phyloP scores from a whole-genome alignment of 2,888 invertebrate species.

The Leptura quadrifasciata region DNA sequence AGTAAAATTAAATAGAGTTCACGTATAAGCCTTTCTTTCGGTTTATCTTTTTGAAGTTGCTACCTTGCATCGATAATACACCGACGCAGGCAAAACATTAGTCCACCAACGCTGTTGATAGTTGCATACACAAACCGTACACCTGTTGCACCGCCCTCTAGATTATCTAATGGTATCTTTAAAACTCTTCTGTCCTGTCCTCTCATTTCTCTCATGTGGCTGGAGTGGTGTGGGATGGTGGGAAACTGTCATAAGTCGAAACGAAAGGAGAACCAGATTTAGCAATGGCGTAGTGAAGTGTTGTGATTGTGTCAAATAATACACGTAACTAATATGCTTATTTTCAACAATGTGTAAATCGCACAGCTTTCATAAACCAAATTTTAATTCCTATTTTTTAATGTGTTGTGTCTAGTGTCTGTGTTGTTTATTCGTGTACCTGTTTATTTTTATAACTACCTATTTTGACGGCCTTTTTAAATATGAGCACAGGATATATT shows the following conservation, averaged over 20 bases:
- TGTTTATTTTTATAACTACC: not conserved
- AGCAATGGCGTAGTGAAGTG: not conserved
- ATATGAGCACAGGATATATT: constrained; percentile 51
- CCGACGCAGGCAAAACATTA: not conserved
- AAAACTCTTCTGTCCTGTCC: not conserved
- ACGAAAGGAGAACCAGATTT: constrained; percentile 7
- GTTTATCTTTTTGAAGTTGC: too few species aligned
- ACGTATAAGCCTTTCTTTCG: too few species aligned
- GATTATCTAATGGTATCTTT: constrained; percentile 3
- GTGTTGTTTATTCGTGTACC: constrained; percentile 12
- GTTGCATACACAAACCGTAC: not conserved
- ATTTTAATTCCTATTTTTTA: constrained; percentile 8
- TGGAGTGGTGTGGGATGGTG: not conserved
- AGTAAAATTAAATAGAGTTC: too few species aligned
- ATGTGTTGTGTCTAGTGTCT: constrained; percentile 16
- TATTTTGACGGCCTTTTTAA: constrained; percentile 29
- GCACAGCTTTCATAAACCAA: constrained; percentile 7
- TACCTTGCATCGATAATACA: too few species aligned
- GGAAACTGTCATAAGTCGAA: not conserved
- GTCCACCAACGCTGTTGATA: not conserved
- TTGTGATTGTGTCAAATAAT: constrained; percentile 4
- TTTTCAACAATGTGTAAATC: constrained; percentile 23
- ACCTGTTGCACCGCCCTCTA: constrained; percentile 4
- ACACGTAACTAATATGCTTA: constrained; percentile 13
- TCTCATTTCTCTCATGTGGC: not conserved